Percentiles rank a stretch among this genome's conserved stretches.
Conservation (phyloP, 1,140 invertebrate species). For the Berghia stephanieae region DNA sequence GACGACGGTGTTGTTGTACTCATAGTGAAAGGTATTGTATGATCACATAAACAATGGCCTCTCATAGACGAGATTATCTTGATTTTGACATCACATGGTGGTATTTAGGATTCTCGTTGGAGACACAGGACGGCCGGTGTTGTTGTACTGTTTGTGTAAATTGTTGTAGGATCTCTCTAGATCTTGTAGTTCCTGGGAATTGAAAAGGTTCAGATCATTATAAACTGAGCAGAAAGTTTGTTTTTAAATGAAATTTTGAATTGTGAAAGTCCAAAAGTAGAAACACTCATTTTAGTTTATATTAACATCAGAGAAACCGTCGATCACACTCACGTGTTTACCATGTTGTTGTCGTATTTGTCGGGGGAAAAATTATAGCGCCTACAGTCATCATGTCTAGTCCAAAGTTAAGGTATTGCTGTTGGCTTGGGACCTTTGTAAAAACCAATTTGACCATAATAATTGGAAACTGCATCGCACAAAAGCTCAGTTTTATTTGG, state of each 20-base stretch:
- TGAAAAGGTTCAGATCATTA: background rate
- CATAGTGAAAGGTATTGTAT: background rate
- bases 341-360: background rate
- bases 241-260: background rate
- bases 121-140: slow-evolving; percentile 9
- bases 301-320: background rate
- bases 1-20: background rate
- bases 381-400: too few species aligned
- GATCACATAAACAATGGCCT: background rate
- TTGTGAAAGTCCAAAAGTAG: background rate
- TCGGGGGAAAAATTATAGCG: background rate
- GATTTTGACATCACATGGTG: background rate
- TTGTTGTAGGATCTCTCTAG: slow-evolving; percentile 43
- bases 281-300: background rate
- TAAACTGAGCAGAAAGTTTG: background rate
- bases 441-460: too few species aligned
- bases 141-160: slow-evolving; percentile 40
- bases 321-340: background rate
- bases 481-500: too few species aligned
- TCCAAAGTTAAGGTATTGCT: too few species aligned
- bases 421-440: too few species aligned
- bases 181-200: slow-evolving; percentile 38
- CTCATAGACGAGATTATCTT: background rate
- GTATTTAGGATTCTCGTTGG: slow-evolving; percentile 32
- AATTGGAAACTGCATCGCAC: too few species aligned